These are phyloP conservation scores for Armadillidium nasatum DNA, from an alignment of 1,140 invertebrate genomes.

Conservation along the genomic window DNA sequence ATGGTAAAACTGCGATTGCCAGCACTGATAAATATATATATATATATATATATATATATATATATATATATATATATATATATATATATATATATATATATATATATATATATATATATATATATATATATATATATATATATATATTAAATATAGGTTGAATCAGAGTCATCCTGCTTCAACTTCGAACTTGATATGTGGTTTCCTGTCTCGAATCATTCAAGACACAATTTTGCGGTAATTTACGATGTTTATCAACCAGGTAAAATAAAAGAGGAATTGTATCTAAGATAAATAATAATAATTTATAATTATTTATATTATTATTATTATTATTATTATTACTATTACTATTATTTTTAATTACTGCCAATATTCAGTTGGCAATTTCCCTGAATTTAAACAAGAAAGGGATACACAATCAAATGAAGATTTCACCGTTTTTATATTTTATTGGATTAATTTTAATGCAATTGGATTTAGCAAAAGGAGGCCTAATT, in stretches of 20 bases:
- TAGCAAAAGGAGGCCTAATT: no score
- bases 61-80: slow-evolving; percentile 22
- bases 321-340: no score
- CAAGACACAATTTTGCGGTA: slow-evolving; percentile 55
- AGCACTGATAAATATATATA: not conserved
- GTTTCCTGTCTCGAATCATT: slow-evolving; percentile 60
- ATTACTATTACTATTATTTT: no score
- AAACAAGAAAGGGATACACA: no score
- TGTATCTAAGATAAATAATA: no score
- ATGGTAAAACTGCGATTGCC: no score
- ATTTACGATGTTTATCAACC: slow-evolving; percentile 60
- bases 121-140: slow-evolving; percentile 21
- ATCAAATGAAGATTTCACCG: no score
- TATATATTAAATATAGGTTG: slow-evolving; percentile 31
- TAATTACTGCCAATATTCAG: no score
- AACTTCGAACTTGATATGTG: slow-evolving; percentile 55
- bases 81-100: slow-evolving; percentile 22
- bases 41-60: slow-evolving; percentile 11
- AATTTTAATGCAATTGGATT: no score
- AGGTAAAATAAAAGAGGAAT: slow-evolving; percentile 49
- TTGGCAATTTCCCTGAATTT: no score
- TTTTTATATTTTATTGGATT: no score
- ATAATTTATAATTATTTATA: no score
- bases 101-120: not conserved
- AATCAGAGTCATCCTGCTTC: slow-evolving; percentile 51